Evolutionary conservation across 2,888 invertebrate species (phyloP).

Genomic region (Synergus japonicus): DNA sequence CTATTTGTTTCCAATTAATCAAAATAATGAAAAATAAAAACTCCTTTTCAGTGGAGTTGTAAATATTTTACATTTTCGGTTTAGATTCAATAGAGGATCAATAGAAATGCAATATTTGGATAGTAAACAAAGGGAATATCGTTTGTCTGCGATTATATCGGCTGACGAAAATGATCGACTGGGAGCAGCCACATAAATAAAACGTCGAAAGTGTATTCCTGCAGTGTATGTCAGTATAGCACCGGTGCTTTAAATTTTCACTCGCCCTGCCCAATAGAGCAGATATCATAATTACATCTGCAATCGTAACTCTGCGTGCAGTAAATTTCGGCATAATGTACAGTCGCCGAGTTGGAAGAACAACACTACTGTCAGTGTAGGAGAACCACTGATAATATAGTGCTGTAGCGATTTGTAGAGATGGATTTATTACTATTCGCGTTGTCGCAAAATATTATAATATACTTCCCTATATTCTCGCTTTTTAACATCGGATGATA

Average conservation of each 20-base stretch:
- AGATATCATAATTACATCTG: constrained; percentile 61
- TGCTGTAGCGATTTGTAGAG: not conserved
- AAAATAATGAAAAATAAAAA: too few relatives aligned
- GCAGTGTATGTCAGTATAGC: not conserved
- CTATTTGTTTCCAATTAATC: too few relatives aligned
- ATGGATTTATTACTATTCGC: constrained; percentile 9
- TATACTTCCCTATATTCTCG: not conserved
- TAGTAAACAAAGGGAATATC: constrained; percentile 30
- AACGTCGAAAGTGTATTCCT: constrained; percentile 27
- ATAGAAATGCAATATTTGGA: too few relatives aligned
- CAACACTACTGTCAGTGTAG: constrained; percentile 11
- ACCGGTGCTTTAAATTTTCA: constrained; percentile 52
- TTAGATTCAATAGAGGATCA: too few relatives aligned
- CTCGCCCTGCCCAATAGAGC: constrained; percentile 43
- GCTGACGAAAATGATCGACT: constrained; percentile 48
- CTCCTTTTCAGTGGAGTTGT: too few relatives aligned
- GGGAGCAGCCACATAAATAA: constrained; percentile 42
- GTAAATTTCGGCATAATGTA: constrained; percentile 53
- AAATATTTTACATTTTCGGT: too few relatives aligned
- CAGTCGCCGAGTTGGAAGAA: constrained; percentile 33
- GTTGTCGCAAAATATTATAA: not conserved
- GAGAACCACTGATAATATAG: constrained; percentile 9
- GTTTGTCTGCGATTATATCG: constrained; percentile 43
- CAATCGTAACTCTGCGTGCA: constrained; percentile 55
- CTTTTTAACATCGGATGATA: not conserved